A percentile compares a stretch with the other conserved stretches of the same genome.
These are phyloP conservation scores for Tillus elongatus DNA, from an alignment of 2,888 invertebrate genomes.

Conservation along the genomic window DNA sequence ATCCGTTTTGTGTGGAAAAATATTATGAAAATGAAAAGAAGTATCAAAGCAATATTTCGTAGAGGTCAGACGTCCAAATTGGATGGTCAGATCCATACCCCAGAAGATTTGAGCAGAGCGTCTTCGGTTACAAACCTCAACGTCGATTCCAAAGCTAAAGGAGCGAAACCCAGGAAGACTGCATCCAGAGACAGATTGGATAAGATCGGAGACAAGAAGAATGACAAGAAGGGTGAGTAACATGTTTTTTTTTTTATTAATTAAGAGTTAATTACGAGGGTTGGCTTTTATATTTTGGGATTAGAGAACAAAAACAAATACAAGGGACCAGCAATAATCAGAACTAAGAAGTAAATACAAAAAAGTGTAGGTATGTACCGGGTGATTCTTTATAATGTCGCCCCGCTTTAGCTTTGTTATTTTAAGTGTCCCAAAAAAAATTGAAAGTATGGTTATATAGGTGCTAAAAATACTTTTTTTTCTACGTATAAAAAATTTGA, in stretches of 20 bases:
- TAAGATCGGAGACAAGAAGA: slow-evolving; percentile 29
- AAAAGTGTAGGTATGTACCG: no score
- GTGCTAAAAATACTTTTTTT: no score
- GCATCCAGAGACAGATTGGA: slow-evolving; percentile 36
- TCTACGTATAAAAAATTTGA: no score
- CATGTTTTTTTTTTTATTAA: background rate
- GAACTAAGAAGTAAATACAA: no score
- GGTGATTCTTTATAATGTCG: no score
- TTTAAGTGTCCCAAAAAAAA: no score
- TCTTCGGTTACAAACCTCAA: slow-evolving; percentile 59
- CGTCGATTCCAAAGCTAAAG: slow-evolving; percentile 48
- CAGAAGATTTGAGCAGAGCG: slow-evolving; percentile 47
- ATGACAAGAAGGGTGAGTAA: slow-evolving; percentile 33
- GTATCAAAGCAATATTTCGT: slow-evolving; percentile 85
- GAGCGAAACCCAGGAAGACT: slow-evolving; percentile 42
- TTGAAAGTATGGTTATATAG: no score
- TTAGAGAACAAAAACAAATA: no score
- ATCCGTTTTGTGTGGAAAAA: no score
- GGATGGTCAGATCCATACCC: slow-evolving; percentile 31
- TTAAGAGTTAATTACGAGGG: background rate
- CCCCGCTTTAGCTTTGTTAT: no score
- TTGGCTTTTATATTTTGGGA: no score
- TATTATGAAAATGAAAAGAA: slow-evolving; percentile 29
- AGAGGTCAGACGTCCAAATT: slow-evolving; percentile 54
- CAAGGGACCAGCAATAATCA: no score